phyloP scores from a whole-genome alignment of 2,888 invertebrate genomes.

The Sinohyriopsis cumingii region DNA sequence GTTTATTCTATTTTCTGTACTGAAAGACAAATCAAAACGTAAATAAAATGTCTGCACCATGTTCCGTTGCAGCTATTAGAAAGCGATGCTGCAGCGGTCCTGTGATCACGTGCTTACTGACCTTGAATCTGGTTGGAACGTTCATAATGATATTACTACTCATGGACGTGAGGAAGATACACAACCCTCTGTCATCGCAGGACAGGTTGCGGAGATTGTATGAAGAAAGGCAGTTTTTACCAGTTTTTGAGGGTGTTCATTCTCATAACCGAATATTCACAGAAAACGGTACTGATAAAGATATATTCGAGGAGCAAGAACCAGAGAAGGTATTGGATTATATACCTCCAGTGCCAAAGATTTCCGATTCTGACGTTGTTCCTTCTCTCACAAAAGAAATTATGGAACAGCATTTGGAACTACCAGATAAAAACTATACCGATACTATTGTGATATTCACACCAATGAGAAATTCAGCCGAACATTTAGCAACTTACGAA shows the following conservation, averaged over 20 bases:
- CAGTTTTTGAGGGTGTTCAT: too few relatives aligned
- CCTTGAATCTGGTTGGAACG: slow-evolving; percentile 13
- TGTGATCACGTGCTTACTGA: slow-evolving; percentile 6
- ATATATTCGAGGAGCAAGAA: too few relatives aligned
- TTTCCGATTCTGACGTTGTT: slow-evolving; percentile 47
- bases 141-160: slow-evolving; percentile 8
- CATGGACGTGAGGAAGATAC: too few relatives aligned
- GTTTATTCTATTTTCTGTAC: too few relatives aligned
- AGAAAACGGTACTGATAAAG: too few relatives aligned
- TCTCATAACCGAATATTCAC: too few relatives aligned
- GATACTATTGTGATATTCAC: slow-evolving; percentile 59
- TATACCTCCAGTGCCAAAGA: slow-evolving; percentile 48
- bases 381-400: slow-evolving; percentile 32
- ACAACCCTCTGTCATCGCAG: too few relatives aligned
- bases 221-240: too few relatives aligned
- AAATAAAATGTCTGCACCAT: too few relatives aligned
- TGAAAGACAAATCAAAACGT: too few relatives aligned
- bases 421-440: slow-evolving; percentile 29
- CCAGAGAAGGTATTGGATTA: slow-evolving; percentile 15
- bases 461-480: slow-evolving; percentile 59
- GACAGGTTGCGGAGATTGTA: too few relatives aligned
- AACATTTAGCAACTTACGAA: slow-evolving; percentile 46
- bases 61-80: too few relatives aligned
- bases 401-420: slow-evolving; percentile 27
- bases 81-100: not conserved